A percentile compares a stretch with the other conserved stretches of the same genome.
Evolutionary conservation across 2,113 vertebrate genomes (phyloP).

Genomic region (Halichoerus grypus): DNA sequence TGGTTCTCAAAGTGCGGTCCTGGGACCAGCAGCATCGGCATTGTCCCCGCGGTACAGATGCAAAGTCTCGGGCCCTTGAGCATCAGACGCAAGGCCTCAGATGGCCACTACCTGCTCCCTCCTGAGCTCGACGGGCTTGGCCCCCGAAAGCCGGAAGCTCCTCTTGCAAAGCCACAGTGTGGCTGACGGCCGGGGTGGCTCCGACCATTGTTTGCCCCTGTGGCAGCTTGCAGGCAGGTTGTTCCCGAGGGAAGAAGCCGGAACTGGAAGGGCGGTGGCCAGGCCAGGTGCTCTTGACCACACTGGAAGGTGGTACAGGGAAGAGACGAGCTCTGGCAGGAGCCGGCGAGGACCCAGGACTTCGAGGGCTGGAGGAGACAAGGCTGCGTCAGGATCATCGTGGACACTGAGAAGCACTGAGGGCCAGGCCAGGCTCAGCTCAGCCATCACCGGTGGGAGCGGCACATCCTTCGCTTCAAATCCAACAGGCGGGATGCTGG

Average conservation of each 20-base stretch:
- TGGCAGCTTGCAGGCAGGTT: neutral
- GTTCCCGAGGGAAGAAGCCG: fast-evolving
- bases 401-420: neutral
- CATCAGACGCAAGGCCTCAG: fast-evolving
- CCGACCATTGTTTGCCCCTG: fast-evolving
- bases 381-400: fast-evolving
- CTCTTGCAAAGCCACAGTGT: fast-evolving
- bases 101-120: no score
- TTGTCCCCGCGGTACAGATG: fast-evolving
- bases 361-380: neutral
- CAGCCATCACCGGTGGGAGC: fast-evolving
- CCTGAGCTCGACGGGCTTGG: fast-evolving
- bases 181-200: fast-evolving
- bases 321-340: no score
- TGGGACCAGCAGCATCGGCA: fast-evolving
- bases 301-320: fast-evolving
- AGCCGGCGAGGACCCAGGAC: neutral
- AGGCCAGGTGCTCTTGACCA: fast-evolving
- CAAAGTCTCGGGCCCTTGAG: neutral
- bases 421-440: fast-evolving
- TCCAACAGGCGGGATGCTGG: neutral
- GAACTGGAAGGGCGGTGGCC: fast-evolving
- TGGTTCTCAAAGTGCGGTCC: fast-evolving
- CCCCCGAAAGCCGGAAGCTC: neutral
- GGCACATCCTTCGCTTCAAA: fast-evolving